A percentile compares a stretch with the other conserved stretches of the same genome.
Conservation (phyloP, 1,140 invertebrate species). For the Hirudo medicinalis region DNA sequence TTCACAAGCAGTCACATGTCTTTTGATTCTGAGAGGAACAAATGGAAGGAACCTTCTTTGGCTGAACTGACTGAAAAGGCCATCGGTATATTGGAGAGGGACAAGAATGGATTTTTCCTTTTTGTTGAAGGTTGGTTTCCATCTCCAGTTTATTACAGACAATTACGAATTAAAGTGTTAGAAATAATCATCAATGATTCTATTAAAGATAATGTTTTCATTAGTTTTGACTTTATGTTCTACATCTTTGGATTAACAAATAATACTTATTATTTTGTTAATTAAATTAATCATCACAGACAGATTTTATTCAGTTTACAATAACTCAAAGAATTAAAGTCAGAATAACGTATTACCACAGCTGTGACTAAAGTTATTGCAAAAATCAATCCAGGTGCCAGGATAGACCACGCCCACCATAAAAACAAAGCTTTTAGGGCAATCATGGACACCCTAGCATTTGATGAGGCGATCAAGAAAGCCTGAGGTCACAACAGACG, state of each 20-base stretch:
- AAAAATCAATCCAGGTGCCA: slow-evolving; percentile 31
- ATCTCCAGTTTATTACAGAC: not conserved
- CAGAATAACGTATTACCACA: no score
- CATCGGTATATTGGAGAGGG: slow-evolving; percentile 62
- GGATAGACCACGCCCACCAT: slow-evolving; percentile 76
- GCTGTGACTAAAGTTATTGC: not conserved
- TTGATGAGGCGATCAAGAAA: slow-evolving; percentile 56
- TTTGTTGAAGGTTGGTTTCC: slow-evolving; percentile 63
- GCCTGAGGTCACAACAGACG: slow-evolving; percentile 47
- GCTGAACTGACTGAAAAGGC: slow-evolving; percentile 74
- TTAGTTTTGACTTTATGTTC: no score
- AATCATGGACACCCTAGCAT: slow-evolving; percentile 59
- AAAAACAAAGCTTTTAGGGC: slow-evolving; percentile 61
- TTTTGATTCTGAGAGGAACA: slow-evolving; percentile 54
- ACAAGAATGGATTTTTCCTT: slow-evolving; percentile 69
- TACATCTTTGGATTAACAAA: no score
- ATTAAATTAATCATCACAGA: no score
- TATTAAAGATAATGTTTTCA: no score
- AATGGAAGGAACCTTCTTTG: slow-evolving; percentile 47
- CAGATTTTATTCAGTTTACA: no score
- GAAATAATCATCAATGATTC: not conserved
- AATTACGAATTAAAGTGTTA: not conserved
- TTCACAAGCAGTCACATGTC: slow-evolving; percentile 63
- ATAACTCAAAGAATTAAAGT: no score
- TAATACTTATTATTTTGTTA: no score